A percentile compares a stretch with the other conserved stretches of the same genome.
phyloP scores from a whole-genome alignment of 37 sponge, comb jelly and placozoan species.

The Eunapius fragilis region DNA sequence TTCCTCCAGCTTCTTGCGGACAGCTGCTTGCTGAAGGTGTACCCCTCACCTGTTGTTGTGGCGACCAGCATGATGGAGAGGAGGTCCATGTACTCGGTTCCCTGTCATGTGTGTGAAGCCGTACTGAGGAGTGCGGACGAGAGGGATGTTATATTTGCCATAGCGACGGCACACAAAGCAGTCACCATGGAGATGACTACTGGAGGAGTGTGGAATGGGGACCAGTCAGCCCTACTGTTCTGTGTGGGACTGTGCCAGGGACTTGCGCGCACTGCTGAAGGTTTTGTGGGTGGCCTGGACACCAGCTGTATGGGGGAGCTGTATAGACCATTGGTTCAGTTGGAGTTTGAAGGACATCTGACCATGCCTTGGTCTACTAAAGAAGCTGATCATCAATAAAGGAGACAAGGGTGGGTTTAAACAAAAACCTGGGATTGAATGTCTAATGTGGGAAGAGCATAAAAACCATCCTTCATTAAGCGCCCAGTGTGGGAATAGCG shows the following conservation, averaged over 20 bases:
- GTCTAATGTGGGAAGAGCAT: no score
- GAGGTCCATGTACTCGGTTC: conserved; percentile 12
- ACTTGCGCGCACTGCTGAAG: not conserved
- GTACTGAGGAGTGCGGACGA: not conserved
- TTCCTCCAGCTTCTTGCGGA: not conserved
- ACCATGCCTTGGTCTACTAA: not conserved
- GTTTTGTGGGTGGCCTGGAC: not conserved
- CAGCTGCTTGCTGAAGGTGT: conserved; percentile 5
- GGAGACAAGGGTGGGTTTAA: no score
- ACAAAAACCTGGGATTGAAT: no score
- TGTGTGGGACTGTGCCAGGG: not conserved
- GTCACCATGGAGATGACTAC: not conserved
- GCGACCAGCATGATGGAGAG: not conserved
- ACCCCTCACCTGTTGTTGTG: conserved; percentile 31
- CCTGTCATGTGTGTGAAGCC: conserved; percentile 19
- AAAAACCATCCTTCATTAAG: no score
- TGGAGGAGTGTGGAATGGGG: not conserved
- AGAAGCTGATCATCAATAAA: no score
- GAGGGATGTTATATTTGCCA: conserved; percentile 12
- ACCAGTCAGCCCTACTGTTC: not conserved
- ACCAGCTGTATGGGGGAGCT: not conserved
- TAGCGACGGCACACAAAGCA: conserved; percentile 16
- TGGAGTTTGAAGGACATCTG: not conserved
- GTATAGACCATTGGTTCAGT: not conserved
- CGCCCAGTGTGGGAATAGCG: no score